Base-by-base conservation (phyloP, 2,888 invertebrate genomes). In the Andrena hattorfiana region DNA sequence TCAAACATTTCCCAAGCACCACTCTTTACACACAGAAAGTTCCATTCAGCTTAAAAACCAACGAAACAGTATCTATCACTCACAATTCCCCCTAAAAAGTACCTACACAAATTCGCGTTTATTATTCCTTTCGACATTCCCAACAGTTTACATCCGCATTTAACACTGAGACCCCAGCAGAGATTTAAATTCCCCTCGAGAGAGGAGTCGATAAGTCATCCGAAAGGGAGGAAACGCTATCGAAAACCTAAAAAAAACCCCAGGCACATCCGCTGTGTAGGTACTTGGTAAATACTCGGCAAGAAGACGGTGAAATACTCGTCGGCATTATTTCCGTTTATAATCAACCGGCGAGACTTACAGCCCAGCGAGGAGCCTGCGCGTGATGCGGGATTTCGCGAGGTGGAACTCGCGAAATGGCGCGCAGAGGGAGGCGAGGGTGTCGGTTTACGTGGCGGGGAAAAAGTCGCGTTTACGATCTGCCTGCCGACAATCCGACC, bases 401-500 rank as follows among this genome's bases (percentile, higher is more conserved):
- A 10, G 28, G 16, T 60, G 35, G 48, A 49, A 42, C 16, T 16
- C 7, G 42, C 13, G 16, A 66, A 66, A 13, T 49, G 23, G 54
- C 54, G 8, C 28, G 28, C 30, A 2, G 28, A 6, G 2, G n/a
- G 30, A 30, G 20, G 67, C 51, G n/a, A 67, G 20, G 16, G 16
- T 66, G 49, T 66, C 66, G 20, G 28, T 62, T 51, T 48, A 6
- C 67, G 5, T 4, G 7, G 30, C 49, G 35, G 16, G 8, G 23
- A n/a, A 64, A 68, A 62, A 66, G 2, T 56, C 23, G 1, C n/a
- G 26, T 49, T 51, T 68, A 60, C 32, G 26, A 10, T 1, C 32
- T 13, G 30, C 20, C 23, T 5, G 8, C 35, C 62, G 51, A 59
- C 7, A 4, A 26, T 69, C 54, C 62, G 75, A 76, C 68, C 75